Percentiles rank a stretch among this genome's conserved stretches.
Conservation (phyloP, 2,888 invertebrate species). For the Brachylomia viminalis region DNA sequence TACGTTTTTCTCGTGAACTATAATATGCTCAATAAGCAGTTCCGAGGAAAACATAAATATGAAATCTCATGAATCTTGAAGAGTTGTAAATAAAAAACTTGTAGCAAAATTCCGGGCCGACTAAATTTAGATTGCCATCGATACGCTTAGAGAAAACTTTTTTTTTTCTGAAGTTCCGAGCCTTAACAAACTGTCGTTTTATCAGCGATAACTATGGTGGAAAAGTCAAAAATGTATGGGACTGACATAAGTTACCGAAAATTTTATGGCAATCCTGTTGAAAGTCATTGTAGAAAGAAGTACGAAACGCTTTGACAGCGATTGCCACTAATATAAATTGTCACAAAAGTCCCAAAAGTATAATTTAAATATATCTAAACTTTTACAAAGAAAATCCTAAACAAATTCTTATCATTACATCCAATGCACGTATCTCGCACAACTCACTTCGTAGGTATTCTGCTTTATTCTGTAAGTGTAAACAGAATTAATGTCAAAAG, state of each 20-base stretch:
- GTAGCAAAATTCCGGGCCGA: not conserved
- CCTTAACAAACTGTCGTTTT: not conserved
- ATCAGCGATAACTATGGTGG: not conserved
- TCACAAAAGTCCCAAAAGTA: not conserved
- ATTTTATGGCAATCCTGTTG: not conserved
- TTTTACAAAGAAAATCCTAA: not conserved
- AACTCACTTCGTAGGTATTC: constrained; percentile 36
- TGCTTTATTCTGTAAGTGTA: constrained; percentile 35
- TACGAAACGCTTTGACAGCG: not conserved
- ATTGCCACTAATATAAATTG: not conserved
- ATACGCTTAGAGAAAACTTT: not conserved
- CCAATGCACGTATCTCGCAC: not conserved
- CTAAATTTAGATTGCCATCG: not conserved
- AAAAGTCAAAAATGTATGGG: not conserved
- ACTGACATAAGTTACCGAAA: not conserved
- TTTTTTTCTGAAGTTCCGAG: not conserved
- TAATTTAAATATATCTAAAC: not conserved
- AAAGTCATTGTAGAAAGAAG: not conserved
- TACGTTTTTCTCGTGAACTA: constrained; percentile 15
- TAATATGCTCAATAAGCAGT: constrained; percentile 18
- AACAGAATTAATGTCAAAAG: constrained; percentile 44
- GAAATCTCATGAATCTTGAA: not conserved
- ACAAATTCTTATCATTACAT: no score
- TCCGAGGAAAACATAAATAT: constrained; percentile 2
- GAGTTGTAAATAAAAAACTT: constrained; percentile 2